Evolutionary conservation across 2,113 vertebrate species (phyloP), one percentile per base, ranked within the genome.

Genomic region (Ptilorrhoa leucosticta): DNA sequence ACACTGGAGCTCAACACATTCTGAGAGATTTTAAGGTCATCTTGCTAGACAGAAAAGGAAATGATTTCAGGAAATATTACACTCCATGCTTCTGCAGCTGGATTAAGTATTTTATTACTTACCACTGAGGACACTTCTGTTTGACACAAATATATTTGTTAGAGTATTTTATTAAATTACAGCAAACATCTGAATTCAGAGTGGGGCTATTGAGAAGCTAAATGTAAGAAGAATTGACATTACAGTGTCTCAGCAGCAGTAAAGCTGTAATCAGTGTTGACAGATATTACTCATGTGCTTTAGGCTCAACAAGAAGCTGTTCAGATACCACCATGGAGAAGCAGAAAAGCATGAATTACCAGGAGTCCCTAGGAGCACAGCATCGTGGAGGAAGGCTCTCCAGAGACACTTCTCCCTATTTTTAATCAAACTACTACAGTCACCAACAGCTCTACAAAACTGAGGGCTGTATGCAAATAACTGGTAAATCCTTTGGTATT

Each of bases 31-130:
- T 95, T 95, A 88, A 91, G 90, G 79, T 83, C 93, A 90, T 93
- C 66, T 72, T 83, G 50, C 78, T 39, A 63, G 75, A 93, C 27
- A 90, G 90, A 90, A 85, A 90, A 93, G 71, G 76, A 96, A 96
- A 80, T 57, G 2, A 89, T 93, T 91, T 71, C 39, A 96, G 89
- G 82, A 96, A 93, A 95, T 96, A 95, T 77, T 91, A 47, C 82
- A 85, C 93, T 96, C 86, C 91, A 76, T 69, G 93, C 68, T 91
- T 96, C 90, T 95, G 87, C 68, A 87, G 84, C 84, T 94, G 93
- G 87, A 96, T 96, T 96, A 94, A 96, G 71, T 94, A 93, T 91
- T 97, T 96, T 95, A 96, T 96, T 96, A 96, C 96, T 93, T 93
- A 97, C 91, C 79, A 40, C 90, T 19, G 79, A 96, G 95, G 84